Evolutionary conservation across 2,888 invertebrate genomes (phyloP), one percentile per base, ranked within the genome.

Genomic region (Eucera pruinosa): DNA sequence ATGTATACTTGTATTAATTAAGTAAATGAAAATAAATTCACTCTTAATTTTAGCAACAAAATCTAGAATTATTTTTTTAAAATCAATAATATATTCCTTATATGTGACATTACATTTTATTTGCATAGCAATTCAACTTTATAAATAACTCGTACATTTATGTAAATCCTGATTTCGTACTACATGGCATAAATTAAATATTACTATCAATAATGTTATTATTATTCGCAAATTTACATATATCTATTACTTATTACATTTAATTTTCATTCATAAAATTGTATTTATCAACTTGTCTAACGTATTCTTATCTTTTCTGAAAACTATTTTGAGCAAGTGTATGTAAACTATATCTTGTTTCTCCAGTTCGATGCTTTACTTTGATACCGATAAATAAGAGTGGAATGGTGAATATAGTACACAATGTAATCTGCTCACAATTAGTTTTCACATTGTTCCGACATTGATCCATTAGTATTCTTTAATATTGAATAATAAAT

Each of bases 401-500:
- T 23, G 39, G 23, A 23, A 48, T 54, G n/a, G 9, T 20, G 36
- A 39, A 41, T 36, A 11, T 23, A 30, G 18, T 58, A 23, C 36
- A 23, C 15, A 36, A 18, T 60, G 39, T 39, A 72, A 72, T 54
- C 47, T 47, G 30, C 23, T 45, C 27, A 39, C 23, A 72, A 72
- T 72, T 72, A 72, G 23, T 73, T 61, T 60, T 72, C 41, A 39
- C 52, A 72, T 72, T 72, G 45, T 60, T 7, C 52, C 27, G 43
- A 43, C 48, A 72, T 72, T 43, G 45, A 60, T 58, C 52, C 72
- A 60, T 60, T 61, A 60, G 15, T 27, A 60, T 52, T 73, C 30
- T 61, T 41, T 61, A 72, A 72, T 54, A 60, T 11, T 54, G 45
- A 61, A 54, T 61, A 73, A 72, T 60, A 72, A 72, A 73, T 54